phyloP scores from a whole-genome alignment of 2,797 vertebrate species.

The Tragelaphus oryx region DNA sequence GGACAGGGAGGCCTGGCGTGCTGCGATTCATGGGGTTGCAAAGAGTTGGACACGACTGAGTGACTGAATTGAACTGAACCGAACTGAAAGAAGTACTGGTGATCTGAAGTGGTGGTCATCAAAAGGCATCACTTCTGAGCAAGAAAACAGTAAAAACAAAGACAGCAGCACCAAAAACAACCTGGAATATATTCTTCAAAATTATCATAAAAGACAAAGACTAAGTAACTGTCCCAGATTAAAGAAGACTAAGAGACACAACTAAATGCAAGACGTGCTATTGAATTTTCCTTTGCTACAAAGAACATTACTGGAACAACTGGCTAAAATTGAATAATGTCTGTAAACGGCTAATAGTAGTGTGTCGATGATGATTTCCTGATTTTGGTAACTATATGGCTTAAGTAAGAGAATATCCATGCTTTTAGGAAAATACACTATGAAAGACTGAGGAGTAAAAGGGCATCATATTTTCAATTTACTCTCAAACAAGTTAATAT shows the following conservation, averaged over 20 bases:
- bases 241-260: not conserved
- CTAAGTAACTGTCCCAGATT: not conserved
- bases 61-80: too few relatives aligned
- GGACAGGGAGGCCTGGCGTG: too few relatives aligned
- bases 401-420: not conserved
- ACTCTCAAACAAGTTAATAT: not conserved
- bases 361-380: not conserved
- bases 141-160: not conserved
- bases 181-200: not conserved
- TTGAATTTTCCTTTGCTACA: not conserved
- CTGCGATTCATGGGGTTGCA: too few relatives aligned
- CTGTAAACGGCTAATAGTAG: not conserved
- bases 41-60: too few relatives aligned
- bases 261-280: not conserved
- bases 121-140: not conserved
- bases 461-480: not conserved
- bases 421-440: constrained; percentile 2
- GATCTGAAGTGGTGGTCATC: not conserved
- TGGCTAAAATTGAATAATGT: not conserved
- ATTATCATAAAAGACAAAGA: not conserved
- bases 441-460: not conserved
- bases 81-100: not conserved
- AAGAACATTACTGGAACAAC: not conserved
- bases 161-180: not conserved
- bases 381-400: not conserved